Evolutionary conservation across 2,113 vertebrate species (phyloP).

Genomic region (Microcebus griseorufus): DNA sequence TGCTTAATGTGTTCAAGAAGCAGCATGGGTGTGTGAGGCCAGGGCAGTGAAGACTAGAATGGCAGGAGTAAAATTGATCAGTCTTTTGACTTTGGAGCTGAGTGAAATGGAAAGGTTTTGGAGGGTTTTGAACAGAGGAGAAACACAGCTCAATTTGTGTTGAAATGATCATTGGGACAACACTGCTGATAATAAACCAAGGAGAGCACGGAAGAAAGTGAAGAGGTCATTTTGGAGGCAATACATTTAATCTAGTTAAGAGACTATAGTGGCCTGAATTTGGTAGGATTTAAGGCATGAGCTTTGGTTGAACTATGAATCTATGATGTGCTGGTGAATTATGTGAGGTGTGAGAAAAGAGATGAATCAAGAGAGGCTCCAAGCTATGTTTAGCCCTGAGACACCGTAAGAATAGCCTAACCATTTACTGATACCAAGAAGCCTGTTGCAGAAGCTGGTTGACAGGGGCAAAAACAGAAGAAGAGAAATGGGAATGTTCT

Average conservation of each 20-base stretch:
- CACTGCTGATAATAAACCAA: background rate
- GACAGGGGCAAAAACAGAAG: background rate
- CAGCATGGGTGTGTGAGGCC: background rate
- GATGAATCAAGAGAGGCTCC: background rate
- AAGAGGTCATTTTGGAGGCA: background rate
- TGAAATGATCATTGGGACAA: background rate
- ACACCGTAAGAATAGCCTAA: background rate
- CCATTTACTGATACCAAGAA: background rate
- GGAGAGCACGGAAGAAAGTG: background rate
- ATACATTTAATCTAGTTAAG: background rate
- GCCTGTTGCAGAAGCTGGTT: background rate
- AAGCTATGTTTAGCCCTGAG: background rate
- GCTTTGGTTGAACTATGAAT: background rate
- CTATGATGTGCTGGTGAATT: background rate
- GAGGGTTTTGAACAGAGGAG: background rate
- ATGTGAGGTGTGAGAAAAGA: background rate
- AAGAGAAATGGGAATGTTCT: background rate
- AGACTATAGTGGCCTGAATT: background rate
- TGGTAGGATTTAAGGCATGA: background rate
- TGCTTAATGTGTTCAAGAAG: background rate
- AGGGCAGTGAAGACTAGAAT: background rate
- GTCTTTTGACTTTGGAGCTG: background rate
- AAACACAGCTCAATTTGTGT: background rate
- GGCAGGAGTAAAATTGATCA: accelerated
- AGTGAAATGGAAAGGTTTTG: background rate